Conservation (phyloP, 2,113 vertebrate species). For the Pavo muticus region DNA sequence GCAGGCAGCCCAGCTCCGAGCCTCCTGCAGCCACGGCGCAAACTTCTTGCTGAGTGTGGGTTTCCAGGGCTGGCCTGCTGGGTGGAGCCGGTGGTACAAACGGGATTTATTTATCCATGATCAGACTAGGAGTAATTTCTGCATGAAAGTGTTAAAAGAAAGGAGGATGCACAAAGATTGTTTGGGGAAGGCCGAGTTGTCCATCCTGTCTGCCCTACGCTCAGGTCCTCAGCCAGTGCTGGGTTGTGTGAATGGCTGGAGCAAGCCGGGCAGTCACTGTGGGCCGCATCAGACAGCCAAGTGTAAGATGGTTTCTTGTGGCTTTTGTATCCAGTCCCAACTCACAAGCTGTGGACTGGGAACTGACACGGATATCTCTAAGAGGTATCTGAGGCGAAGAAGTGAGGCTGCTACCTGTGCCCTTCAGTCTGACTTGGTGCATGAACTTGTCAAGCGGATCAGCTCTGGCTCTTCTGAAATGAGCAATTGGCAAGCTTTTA, state of each 20-base stretch:
- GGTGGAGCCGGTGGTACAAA: not conserved
- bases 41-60: constrained; percentile 28
- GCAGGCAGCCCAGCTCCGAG: constrained; percentile 57
- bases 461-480: not conserved
- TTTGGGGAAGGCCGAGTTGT: not conserved
- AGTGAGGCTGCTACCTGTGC: not conserved
- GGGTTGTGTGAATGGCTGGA: not conserved
- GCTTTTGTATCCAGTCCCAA: not conserved
- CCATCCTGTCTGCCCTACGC: rapidly evolving
- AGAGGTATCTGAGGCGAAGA: not conserved
- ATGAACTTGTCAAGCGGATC: not conserved
- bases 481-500: not conserved
- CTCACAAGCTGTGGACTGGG: not conserved
- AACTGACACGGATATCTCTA: not conserved
- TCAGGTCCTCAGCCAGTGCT: not conserved
- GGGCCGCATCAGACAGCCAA: not conserved
- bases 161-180: not conserved
- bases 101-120: not conserved
- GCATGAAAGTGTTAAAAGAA: not conserved
- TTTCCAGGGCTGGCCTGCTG: constrained; percentile 47
- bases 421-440: not conserved
- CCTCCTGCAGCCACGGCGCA: constrained; percentile 39
- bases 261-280: not conserved
- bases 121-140: not conserved
- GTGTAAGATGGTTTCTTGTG: not conserved